Evolutionary conservation across 2,888 invertebrate genomes (phyloP).

Genomic region (Ceratothoa steindachneri): DNA sequence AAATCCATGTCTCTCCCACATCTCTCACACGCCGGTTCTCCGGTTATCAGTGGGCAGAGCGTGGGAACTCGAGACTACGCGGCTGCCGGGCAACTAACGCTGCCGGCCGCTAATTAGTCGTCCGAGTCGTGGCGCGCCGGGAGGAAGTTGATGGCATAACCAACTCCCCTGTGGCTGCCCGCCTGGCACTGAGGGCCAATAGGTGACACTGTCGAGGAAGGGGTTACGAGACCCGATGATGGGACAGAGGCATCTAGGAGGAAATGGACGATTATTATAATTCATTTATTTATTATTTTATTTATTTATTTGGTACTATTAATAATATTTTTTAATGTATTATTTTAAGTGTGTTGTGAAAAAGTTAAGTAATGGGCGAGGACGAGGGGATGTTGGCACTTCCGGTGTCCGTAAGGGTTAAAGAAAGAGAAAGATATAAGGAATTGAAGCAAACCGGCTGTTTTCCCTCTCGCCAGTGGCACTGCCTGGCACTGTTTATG

Average conservation of each 20-base stretch:
- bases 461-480: not conserved
- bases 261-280: too few relatives aligned
- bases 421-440: not conserved
- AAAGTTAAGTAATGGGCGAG: too few relatives aligned
- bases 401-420: slow-evolving; percentile 12
- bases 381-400: not conserved
- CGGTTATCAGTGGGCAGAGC: not conserved
- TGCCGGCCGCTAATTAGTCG: not conserved
- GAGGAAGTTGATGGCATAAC: slow-evolving; percentile 8
- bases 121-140: not conserved
- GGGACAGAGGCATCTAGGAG: not conserved
- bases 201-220: not conserved
- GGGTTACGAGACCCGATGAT: not conserved
- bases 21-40: too few relatives aligned
- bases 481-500: slow-evolving; percentile 8
- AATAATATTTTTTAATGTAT: too few relatives aligned
- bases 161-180: not conserved
- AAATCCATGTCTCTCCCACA: too few relatives aligned
- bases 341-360: not conserved
- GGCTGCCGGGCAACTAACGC: too few relatives aligned
- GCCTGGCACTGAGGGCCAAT: not conserved
- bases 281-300: too few relatives aligned
- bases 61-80: not conserved
- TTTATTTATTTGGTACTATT: too few relatives aligned
- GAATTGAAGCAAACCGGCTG: slow-evolving; percentile 2